These are phyloP conservation scores for Sinotaia quadrata DNA, from an alignment of 2,888 invertebrate species.

Conservation along the genomic window DNA sequence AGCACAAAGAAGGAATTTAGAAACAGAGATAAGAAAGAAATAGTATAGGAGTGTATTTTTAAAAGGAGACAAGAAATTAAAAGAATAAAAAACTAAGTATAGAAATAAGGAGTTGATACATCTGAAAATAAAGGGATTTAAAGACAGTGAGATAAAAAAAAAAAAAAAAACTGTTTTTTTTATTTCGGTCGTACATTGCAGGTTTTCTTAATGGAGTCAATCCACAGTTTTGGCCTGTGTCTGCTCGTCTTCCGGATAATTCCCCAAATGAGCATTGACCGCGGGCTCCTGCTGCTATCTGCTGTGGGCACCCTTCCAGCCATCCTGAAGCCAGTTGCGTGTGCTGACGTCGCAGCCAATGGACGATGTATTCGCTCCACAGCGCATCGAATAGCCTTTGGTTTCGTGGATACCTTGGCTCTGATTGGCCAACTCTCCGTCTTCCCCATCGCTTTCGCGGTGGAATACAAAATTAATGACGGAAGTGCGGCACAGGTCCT, in stretches of 20 bases:
- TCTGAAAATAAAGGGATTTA: too few species aligned
- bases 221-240: slow-evolving; percentile 61
- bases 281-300: slow-evolving; percentile 59
- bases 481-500: background rate
- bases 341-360: slow-evolving; percentile 13
- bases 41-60: too few species aligned
- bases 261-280: slow-evolving; percentile 58
- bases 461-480: slow-evolving; percentile 1
- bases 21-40: too few species aligned
- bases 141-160: too few species aligned
- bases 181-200: slow-evolving; percentile 31
- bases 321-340: slow-evolving; percentile 51
- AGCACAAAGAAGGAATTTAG: too few species aligned
- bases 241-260: slow-evolving; percentile 64
- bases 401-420: slow-evolving; percentile 34
- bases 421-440: slow-evolving; percentile 44
- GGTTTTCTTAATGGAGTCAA: slow-evolving; percentile 47
- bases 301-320: slow-evolving; percentile 60
- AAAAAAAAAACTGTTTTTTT: too few species aligned
- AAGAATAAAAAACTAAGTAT: too few species aligned
- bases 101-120: too few species aligned
- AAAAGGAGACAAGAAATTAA: too few species aligned
- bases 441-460: slow-evolving; percentile 34
- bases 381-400: background rate
- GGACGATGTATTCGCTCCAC: background rate